These are phyloP conservation scores for Rallus crepitans DNA, from an alignment of 2,797 vertebrate genomes.

Conservation along the genomic window DNA sequence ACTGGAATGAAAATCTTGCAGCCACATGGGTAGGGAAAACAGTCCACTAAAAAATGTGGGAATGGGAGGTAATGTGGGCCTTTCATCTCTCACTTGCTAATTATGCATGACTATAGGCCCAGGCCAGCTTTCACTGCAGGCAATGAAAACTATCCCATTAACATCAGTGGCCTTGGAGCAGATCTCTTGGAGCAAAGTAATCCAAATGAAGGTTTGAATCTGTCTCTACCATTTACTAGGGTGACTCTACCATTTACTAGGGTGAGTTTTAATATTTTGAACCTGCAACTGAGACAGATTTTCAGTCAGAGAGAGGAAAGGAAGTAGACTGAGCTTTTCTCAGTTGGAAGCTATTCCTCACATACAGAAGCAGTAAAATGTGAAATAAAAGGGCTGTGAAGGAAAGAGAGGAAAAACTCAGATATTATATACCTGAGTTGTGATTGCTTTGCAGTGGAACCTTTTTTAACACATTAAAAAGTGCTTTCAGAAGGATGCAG, in stretches of 20 bases:
- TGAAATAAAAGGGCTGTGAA: neutral
- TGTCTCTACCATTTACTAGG: neutral
- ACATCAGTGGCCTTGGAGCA: neutral
- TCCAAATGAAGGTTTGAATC: neutral
- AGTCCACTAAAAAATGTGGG: slow-evolving; percentile 27
- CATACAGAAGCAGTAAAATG: neutral
- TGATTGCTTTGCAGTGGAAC: slow-evolving; percentile 35
- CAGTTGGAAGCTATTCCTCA: slow-evolving; percentile 9
- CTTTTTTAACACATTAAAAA: slow-evolving; percentile 42
- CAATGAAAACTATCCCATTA: slow-evolving; percentile 11
- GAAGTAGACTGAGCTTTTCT: neutral
- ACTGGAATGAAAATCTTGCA: slow-evolving; percentile 49
- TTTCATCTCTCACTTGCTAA: slow-evolving; percentile 40
- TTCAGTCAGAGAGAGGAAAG: neutral
- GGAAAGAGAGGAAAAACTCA: slow-evolving; percentile 12
- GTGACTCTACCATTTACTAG: neutral
- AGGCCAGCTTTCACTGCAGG: slow-evolving; percentile 30
- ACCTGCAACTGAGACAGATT: neutral
- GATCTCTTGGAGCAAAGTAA: neutral
- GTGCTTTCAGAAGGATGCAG: slow-evolving; percentile 64
- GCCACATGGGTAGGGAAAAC: slow-evolving; percentile 36
- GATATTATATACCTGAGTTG: slow-evolving; percentile 13
- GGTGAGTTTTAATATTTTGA: neutral
- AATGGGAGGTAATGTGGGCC: neutral
- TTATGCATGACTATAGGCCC: neutral